phyloP scores from a whole-genome alignment of 2,888 invertebrate species.

The Lasius platythorax region DNA sequence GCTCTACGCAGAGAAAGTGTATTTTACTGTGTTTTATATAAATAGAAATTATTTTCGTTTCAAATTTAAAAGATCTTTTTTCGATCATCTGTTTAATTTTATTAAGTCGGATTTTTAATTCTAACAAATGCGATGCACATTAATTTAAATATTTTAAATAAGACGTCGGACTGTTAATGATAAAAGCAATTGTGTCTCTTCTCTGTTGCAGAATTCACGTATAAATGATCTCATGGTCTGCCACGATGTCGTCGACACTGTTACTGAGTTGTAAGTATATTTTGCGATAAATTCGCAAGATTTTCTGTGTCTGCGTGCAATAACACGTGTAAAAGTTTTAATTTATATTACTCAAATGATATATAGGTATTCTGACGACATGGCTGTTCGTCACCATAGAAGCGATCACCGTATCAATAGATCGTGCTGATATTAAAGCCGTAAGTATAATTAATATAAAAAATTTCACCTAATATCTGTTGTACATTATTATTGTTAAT shows the following conservation, averaged over 20 bases:
- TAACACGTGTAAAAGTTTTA: neutral
- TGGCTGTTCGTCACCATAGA: conserved; percentile 73
- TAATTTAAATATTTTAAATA: neutral
- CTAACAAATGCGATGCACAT: neutral
- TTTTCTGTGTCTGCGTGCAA: neutral
- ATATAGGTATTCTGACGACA: conserved; percentile 76
- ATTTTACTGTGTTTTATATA: neutral
- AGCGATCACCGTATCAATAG: conserved; percentile 82
- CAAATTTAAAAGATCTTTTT: neutral
- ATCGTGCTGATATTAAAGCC: conserved; percentile 80
- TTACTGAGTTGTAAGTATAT: conserved; percentile 76
- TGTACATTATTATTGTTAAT: neutral
- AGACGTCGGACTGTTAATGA: neutral
- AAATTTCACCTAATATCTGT: conserved; percentile 1
- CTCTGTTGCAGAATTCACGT: conserved; percentile 73
- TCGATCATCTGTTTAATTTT: neutral
- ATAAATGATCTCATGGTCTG: conserved; percentile 81
- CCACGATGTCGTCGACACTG: conserved; percentile 79
- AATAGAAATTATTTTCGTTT: neutral
- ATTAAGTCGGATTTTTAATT: neutral
- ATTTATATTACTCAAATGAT: conserved; percentile 14
- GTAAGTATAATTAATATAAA: conserved; percentile 70
- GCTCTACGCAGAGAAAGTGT: neutral
- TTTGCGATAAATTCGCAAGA: neutral
- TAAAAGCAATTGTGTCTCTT: neutral